A percentile compares a stretch with the other conserved stretches of the same genome.
Conservation (phyloP, 1,140 invertebrate genomes). For the Laupala kohalensis region DNA sequence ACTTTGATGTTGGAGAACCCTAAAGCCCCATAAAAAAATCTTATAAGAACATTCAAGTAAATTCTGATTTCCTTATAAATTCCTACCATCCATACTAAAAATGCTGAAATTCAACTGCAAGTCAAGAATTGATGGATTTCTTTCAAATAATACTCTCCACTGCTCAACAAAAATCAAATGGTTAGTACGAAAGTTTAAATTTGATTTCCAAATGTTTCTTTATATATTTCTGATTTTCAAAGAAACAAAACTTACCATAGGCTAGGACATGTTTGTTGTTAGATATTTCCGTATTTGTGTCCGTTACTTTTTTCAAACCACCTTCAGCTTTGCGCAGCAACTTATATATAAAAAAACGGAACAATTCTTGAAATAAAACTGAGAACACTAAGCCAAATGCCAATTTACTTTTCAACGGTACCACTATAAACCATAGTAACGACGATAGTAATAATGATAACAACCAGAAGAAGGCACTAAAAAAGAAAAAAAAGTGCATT, state of each 20-base stretch:
- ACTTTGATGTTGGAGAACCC: no score
- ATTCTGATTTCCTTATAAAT: no score
- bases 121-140: no score
- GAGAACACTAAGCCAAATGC: constrained; percentile 81
- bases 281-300: constrained; percentile 44
- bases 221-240: no score
- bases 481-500: constrained; percentile 18
- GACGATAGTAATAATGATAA: constrained; percentile 80
- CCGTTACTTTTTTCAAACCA: constrained; percentile 74
- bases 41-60: no score
- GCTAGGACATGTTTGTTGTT: constrained; percentile 82
- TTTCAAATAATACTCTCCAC: no score
- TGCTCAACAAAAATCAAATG: no score
- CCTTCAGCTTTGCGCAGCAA: constrained; percentile 73
- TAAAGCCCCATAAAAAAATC: no score
- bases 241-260: constrained; percentile 58
- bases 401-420: constrained; percentile 59
- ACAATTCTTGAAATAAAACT: constrained; percentile 67
- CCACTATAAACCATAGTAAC: constrained; percentile 71
- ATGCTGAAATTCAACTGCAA: no score
- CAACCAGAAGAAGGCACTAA: constrained; percentile 91
- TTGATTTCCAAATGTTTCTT: no score
- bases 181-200: no score
- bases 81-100: no score
- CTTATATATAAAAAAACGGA: constrained; percentile 64